Conservation (phyloP, 2,113 vertebrate genomes). For the Mellivora capensis region DNA sequence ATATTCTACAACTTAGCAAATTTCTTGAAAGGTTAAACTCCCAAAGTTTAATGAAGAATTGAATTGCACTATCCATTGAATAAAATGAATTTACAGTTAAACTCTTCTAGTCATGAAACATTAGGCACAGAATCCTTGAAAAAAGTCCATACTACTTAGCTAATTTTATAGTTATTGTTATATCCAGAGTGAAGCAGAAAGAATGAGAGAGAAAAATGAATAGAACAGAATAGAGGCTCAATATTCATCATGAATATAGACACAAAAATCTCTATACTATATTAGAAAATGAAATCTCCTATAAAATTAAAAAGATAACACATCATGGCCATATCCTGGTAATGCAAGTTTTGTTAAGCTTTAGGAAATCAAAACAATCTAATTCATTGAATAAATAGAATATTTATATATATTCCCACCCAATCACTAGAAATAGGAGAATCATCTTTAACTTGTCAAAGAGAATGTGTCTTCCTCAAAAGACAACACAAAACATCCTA, state of each 20-base stretch:
- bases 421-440: neutral
- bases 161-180: neutral
- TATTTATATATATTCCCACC: neutral
- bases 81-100: neutral
- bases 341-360: neutral
- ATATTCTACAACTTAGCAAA: neutral
- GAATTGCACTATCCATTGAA: neutral
- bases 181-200: neutral
- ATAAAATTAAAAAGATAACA: neutral
- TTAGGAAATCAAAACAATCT: neutral
- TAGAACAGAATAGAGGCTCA: neutral
- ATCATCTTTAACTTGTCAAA: neutral
- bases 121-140: neutral
- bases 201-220: neutral
- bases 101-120: neutral
- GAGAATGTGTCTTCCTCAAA: neutral
- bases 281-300: neutral
- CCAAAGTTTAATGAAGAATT: neutral
- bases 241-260: neutral
- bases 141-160: neutral
- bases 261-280: neutral
- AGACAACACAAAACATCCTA: neutral
- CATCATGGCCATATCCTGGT: neutral
- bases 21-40: neutral
- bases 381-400: neutral